Conservation (phyloP, 2,888 invertebrate species). For the Daptonema setosum region DNA sequence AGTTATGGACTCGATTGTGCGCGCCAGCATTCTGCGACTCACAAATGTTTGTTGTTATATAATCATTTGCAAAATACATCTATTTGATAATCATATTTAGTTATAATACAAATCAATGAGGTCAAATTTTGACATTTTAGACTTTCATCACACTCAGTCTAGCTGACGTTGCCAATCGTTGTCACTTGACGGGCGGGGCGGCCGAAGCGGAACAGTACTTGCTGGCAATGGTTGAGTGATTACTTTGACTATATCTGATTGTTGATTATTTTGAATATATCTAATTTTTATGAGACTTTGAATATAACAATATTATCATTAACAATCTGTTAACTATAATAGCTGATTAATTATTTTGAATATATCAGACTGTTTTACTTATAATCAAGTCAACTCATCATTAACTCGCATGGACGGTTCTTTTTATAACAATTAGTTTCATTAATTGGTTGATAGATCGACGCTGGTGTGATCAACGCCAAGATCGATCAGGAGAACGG, state of each 20-base stretch:
- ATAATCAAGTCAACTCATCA: no score
- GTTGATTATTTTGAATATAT: no score
- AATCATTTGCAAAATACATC: not conserved
- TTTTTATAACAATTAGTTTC: no score
- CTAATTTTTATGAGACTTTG: no score
- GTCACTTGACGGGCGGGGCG: constrained; percentile 53
- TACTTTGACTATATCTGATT: not conserved
- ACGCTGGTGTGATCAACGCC: constrained; percentile 84
- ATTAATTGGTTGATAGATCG: no score
- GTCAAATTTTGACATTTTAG: constrained; percentile 23
- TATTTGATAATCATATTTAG: constrained; percentile 9
- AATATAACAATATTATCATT: no score
- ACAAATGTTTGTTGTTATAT: constrained; percentile 43
- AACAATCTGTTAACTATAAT: no score
- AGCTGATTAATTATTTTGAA: no score
- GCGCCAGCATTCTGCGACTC: constrained; percentile 82
- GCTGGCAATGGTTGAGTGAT: constrained; percentile 58
- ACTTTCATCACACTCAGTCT: constrained; percentile 72
- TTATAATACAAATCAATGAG: no score
- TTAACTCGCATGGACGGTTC: no score
- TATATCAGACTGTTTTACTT: no score
- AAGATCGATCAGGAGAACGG: constrained; percentile 91
- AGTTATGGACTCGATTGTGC: constrained; percentile 67
- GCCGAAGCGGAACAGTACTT: constrained; percentile 84
- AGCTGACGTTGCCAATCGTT: constrained; percentile 66